Percentiles rank a stretch among this genome's conserved stretches.
Conservation (phyloP, 2,113 vertebrate genomes). For the Grammomys dolichurus region DNA sequence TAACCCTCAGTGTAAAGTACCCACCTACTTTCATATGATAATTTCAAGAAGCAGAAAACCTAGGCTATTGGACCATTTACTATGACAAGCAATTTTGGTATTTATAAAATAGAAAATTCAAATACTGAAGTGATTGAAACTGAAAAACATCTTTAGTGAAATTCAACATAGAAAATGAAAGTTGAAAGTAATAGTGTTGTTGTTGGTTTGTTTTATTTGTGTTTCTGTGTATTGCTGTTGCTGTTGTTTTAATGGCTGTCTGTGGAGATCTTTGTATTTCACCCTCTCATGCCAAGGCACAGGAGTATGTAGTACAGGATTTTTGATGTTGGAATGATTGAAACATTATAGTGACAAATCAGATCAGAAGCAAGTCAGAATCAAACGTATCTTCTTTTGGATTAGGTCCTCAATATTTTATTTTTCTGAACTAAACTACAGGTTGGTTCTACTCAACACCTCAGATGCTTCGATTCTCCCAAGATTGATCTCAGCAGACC, state of each 20-base stretch:
- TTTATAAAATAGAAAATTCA: conserved; percentile 26
- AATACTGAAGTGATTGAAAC: not conserved
- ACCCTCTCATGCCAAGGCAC: conserved; percentile 12
- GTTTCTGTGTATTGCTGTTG: no score
- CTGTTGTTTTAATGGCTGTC: not conserved
- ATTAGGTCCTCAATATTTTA: conserved; percentile 44
- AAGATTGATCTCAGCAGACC: conserved; percentile 11
- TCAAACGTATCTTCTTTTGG: conserved; percentile 59
- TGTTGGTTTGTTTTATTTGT: no score
- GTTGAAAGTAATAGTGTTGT: conserved; percentile 29
- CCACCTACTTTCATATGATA: not conserved
- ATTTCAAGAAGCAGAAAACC: not conserved
- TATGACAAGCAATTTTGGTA: not conserved
- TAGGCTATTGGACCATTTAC: not conserved
- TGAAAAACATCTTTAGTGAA: not conserved
- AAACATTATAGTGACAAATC: conserved; percentile 48
- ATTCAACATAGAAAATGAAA: conserved; percentile 41
- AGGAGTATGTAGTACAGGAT: not conserved
- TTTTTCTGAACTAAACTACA: conserved; percentile 53
- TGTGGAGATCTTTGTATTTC: not conserved
- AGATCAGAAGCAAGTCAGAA: not conserved
- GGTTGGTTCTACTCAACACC: not conserved
- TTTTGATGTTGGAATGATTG: conserved; percentile 68
- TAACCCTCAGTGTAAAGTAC: not conserved
- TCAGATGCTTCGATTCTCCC: not conserved